A percentile compares a stretch with the other conserved stretches of the same genome.
Evolutionary conservation across 2,797 vertebrate genomes (phyloP).

Genomic region (Hapalemur alaotrensis): DNA sequence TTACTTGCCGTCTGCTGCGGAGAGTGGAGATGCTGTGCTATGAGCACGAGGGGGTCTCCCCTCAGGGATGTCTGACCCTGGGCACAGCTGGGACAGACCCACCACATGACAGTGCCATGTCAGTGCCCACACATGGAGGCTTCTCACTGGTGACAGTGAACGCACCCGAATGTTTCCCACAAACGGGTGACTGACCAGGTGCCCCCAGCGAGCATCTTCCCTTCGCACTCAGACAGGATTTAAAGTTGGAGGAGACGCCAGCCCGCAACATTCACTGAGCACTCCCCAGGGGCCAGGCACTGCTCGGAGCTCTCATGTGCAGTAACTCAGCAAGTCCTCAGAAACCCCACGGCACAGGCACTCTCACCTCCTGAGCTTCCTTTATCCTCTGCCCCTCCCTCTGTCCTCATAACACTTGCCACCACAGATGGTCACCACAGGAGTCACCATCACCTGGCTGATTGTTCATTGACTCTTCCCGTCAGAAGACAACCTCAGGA

Average conservation of each 20-base stretch:
- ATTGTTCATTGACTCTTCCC: background rate
- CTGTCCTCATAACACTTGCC: background rate
- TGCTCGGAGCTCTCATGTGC: accelerated
- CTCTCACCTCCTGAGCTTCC: background rate
- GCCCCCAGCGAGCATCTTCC: background rate
- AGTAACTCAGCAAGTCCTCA: accelerated
- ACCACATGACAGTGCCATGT: no score
- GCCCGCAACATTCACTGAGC: background rate
- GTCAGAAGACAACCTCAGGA: background rate
- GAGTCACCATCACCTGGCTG: no score
- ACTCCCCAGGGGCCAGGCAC: background rate
- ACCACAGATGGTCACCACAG: background rate
- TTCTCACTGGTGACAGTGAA: background rate
- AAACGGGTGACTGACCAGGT: background rate
- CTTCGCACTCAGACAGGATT: no score
- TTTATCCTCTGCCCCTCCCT: background rate
- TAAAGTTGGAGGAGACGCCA: accelerated
- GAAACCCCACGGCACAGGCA: no score
- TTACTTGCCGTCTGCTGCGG: background rate
- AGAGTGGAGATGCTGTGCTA: background rate
- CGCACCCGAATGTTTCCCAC: no score
- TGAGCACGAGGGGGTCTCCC: no score
- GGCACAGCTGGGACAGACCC: background rate
- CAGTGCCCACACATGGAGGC: no score
- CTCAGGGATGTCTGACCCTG: background rate